These are phyloP conservation scores for Malurus cyaneus DNA, from an alignment of 2,113 vertebrate species.

Conservation along the genomic window DNA sequence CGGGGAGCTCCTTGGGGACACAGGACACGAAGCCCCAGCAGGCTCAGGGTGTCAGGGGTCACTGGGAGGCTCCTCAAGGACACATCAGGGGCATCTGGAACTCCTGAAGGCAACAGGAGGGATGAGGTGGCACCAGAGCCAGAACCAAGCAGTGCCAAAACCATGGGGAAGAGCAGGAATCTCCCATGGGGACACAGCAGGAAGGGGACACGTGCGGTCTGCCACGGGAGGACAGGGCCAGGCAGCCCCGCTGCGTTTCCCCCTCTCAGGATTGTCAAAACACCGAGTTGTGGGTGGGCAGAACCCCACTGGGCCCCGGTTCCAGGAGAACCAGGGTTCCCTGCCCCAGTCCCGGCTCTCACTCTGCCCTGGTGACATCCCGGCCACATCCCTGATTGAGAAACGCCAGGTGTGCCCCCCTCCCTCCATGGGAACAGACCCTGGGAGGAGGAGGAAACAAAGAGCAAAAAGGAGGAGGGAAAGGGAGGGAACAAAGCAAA, in stretches of 20 bases:
- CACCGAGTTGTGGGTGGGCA: conserved; percentile 10
- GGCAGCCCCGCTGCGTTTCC: background rate
- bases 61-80: background rate
- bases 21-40: too few species aligned
- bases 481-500: background rate
- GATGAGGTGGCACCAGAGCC: background rate
- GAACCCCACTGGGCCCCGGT: background rate
- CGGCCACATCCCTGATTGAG: conserved; percentile 77
- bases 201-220: background rate
- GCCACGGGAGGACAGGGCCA: conserved; percentile 41
- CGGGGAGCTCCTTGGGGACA: too few species aligned
- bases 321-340: background rate
- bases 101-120: background rate
- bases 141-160: background rate
- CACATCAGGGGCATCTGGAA: background rate
- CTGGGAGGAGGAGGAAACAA: conserved; percentile 30
- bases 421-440: conserved; percentile 54
- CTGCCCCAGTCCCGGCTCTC: background rate
- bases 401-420: conserved; percentile 52
- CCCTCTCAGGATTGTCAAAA: conserved; percentile 74
- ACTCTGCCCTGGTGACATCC: conserved; percentile 46
- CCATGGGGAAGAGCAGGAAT: background rate
- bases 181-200: background rate
- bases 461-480: background rate
- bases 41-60: too few species aligned